Percentiles rank a stretch among this genome's conserved stretches.
Evolutionary conservation across 35 echinoderm and acorn worm genomes (phyloP).

Genomic region (Heliocidaris tuberculata): DNA sequence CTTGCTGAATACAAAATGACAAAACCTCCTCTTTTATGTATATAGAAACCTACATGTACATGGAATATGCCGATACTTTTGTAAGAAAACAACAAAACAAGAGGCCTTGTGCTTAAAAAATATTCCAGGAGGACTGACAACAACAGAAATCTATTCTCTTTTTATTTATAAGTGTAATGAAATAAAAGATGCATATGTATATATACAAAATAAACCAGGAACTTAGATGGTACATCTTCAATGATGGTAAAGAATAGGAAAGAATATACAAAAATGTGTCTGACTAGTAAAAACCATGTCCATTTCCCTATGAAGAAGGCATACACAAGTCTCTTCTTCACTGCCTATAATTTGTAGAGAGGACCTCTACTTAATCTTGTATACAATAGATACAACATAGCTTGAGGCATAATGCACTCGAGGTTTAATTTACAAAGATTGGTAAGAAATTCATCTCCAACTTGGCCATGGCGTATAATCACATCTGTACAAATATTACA

Average conservation of each 20-base stretch:
- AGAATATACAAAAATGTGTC: background rate
- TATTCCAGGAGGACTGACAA: background rate
- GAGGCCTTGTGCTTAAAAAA: background rate
- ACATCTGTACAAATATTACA: constrained; percentile 5
- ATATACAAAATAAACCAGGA: background rate
- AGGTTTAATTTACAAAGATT: background rate
- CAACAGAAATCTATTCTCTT: background rate
- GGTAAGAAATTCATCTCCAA: background rate
- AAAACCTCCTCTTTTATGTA: background rate
- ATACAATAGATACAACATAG: background rate
- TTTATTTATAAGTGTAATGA: background rate
- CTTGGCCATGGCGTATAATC: background rate
- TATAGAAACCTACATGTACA: background rate
- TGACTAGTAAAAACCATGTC: background rate
- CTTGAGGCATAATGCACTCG: background rate
- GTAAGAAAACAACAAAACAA: background rate
- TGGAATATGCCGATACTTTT: background rate
- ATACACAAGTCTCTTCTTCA: background rate
- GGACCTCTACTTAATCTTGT: background rate
- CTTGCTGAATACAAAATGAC: background rate
- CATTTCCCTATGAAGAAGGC: background rate
- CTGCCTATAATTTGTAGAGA: background rate
- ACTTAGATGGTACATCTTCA: background rate
- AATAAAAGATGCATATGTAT: background rate
- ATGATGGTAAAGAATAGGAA: background rate